phyloP scores from a whole-genome alignment of 2,888 invertebrate genomes.

The Tortricodes alternella region DNA sequence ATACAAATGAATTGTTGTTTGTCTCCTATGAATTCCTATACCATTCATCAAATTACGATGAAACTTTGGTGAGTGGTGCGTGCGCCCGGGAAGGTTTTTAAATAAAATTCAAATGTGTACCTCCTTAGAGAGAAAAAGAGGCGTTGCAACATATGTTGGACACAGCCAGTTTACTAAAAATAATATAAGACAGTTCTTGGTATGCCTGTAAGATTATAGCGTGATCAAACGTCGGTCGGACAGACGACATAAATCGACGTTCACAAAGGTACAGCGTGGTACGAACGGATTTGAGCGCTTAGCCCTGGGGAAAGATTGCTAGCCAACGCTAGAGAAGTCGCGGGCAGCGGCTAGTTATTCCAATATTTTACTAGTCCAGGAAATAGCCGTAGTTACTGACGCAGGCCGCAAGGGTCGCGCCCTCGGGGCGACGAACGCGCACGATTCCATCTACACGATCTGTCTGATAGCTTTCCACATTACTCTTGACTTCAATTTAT shows the following conservation, averaged over 20 bases:
- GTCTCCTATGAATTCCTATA: no score
- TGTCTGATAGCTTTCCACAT: constrained; percentile 53
- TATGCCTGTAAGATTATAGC: background rate
- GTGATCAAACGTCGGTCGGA: constrained; percentile 9
- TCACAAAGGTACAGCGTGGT: constrained; percentile 16
- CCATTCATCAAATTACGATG: no score
- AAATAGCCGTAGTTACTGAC: constrained; percentile 33
- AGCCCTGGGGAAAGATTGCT: constrained; percentile 4
- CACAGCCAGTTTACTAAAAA: no score
- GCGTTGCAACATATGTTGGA: no score
- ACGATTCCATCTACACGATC: constrained; percentile 57
- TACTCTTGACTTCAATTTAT: constrained; percentile 36
- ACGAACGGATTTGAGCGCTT: constrained; percentile 16
- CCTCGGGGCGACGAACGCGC: constrained; percentile 48
- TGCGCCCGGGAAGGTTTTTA: no score
- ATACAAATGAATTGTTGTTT: no score
- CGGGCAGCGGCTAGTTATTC: constrained; percentile 13
- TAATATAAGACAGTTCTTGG: background rate
- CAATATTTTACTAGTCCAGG: constrained; percentile 31
- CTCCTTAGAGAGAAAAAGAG: no score
- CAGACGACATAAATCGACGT: constrained; percentile 20
- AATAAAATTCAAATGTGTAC: no score
- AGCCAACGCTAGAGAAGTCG: constrained; percentile 18
- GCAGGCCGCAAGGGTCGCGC: constrained; percentile 46
- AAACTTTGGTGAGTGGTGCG: no score